These are phyloP conservation scores for Saccostrea echinata DNA, from an alignment of 1,140 invertebrate genomes.

Conservation along the genomic window DNA sequence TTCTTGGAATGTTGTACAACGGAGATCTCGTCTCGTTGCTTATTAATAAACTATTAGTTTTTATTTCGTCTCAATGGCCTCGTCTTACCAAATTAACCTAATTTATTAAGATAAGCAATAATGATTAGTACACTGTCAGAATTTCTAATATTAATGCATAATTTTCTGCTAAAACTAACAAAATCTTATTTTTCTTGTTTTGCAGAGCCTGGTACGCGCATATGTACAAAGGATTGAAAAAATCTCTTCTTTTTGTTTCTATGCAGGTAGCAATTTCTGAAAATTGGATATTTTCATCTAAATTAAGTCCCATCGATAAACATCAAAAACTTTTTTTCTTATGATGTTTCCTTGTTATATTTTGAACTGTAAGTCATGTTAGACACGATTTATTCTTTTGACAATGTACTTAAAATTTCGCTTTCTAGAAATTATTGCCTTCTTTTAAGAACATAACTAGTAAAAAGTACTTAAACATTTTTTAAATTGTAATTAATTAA, in stretches of 20 bases:
- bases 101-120: background rate
- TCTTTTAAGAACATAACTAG: too few species aligned
- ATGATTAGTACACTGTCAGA: background rate
- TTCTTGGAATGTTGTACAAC: too few species aligned
- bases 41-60: too few species aligned
- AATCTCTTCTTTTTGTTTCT: background rate
- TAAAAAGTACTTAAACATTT: too few species aligned
- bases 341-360: constrained; percentile 17
- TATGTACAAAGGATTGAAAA: background rate
- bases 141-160: background rate
- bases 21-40: too few species aligned
- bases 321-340: background rate
- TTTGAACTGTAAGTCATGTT: background rate
- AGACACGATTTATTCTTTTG: background rate
- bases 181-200: background rate
- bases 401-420: too few species aligned
- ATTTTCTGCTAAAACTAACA: background rate
- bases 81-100: background rate
- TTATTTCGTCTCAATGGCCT: too few species aligned
- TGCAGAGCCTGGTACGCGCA: background rate
- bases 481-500: too few species aligned
- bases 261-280: background rate
- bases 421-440: too few species aligned
- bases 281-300: constrained; percentile 7
- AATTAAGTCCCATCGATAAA: constrained; percentile 1